Evolutionary conservation across 2,888 invertebrate genomes (phyloP).

Genomic region (Osmoderma eremita): DNA sequence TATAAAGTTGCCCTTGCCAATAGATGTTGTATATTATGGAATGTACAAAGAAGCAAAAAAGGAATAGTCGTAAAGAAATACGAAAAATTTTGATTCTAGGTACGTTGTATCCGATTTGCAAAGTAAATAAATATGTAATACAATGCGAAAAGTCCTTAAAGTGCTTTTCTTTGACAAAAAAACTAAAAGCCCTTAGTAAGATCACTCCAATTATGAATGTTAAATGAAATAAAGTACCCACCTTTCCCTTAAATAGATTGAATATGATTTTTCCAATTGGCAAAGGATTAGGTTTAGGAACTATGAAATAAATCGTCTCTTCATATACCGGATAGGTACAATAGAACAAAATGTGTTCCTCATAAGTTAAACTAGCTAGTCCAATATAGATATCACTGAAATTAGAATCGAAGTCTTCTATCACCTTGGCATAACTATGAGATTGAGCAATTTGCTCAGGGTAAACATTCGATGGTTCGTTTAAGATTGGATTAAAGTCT

Average conservation of each 20-base stretch:
- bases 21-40: slow-evolving; percentile 29
- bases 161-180: slow-evolving; percentile 1
- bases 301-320: slow-evolving; percentile 31
- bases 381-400: slow-evolving; percentile 37
- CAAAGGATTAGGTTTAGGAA: slow-evolving; percentile 28
- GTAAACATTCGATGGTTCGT: slow-evolving; percentile 29
- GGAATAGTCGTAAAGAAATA: slow-evolving; percentile 16
- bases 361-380: slow-evolving; percentile 25
- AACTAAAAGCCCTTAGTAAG: slow-evolving; percentile 13
- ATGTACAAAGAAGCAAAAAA: slow-evolving; percentile 21
- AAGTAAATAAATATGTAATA: slow-evolving; percentile 12
- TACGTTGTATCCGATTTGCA: slow-evolving; percentile 15
- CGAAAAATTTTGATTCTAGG: not conserved
- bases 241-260: not conserved
- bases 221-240: not conserved
- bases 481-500: slow-evolving; percentile 20
- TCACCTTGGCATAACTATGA: slow-evolving; percentile 15
- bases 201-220: slow-evolving; percentile 14
- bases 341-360: slow-evolving; percentile 27
- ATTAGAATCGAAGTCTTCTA: slow-evolving; percentile 33
- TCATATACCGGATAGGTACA: slow-evolving; percentile 27
- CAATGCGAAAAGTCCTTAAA: slow-evolving; percentile 7
- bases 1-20: slow-evolving; percentile 34
- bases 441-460: slow-evolving; percentile 23
- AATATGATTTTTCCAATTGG: not conserved